phyloP scores from a whole-genome alignment of 2,888 invertebrate species.

The Bembecia ichneumoniformis region DNA sequence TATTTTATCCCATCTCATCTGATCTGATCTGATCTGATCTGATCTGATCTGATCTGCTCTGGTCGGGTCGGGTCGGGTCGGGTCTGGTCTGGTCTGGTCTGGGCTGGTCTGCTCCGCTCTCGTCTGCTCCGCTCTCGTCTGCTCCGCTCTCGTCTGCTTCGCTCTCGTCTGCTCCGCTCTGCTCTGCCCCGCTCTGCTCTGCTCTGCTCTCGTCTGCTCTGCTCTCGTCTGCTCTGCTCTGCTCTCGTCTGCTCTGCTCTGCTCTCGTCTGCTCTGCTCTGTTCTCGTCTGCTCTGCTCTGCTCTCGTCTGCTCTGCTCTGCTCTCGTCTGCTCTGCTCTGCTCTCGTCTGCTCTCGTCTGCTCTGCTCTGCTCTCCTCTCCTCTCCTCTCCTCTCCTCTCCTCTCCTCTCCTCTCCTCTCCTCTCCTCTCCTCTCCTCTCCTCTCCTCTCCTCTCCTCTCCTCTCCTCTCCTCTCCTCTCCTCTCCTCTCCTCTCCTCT shows the following conservation, averaged over 20 bases:
- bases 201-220: too few species aligned
- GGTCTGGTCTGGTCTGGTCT: conserved; percentile 2
- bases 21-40: conserved; percentile 2
- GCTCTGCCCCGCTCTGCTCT: too few species aligned
- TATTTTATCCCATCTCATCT: too few species aligned
- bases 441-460: conserved; percentile 1
- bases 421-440: background rate
- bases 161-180: too few species aligned
- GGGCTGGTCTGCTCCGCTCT: background rate
- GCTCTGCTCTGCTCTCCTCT: background rate
- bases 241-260: background rate
- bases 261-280: background rate
- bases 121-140: too few species aligned
- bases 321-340: background rate
- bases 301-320: background rate
- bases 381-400: background rate
- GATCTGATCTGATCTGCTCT: conserved; percentile 13
- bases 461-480: background rate
- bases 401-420: background rate
- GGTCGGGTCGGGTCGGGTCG: conserved; percentile 2
- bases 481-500: background rate
- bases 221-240: too few species aligned
- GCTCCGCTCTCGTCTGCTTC: too few species aligned
- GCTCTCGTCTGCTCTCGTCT: too few species aligned
- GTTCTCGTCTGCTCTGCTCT: background rate